Evolutionary conservation across 1,140 invertebrate genomes (phyloP), one percentile per base, ranked within the genome.

Genomic region (Cydia strobilella): DNA sequence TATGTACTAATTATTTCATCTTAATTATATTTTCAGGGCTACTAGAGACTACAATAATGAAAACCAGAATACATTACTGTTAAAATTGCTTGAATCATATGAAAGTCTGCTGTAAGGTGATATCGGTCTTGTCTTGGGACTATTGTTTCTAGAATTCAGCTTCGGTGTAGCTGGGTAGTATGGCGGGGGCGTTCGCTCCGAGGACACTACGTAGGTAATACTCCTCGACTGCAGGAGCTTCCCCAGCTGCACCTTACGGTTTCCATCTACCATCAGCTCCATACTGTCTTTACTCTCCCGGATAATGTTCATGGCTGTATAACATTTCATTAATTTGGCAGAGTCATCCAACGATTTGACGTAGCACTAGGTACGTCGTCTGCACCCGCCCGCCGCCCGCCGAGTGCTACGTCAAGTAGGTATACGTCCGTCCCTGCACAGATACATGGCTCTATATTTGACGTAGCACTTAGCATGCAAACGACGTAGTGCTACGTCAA

Each of bases 261-360:
- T 81, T 0, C 82, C 84, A 13, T 90, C 87, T 45, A 92, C 86
- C 76, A 86, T 80, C 12, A 92, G 75, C 23, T 90, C 82, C 82
- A 91, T 86, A 7, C 73, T 71, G 42, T 59, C 80, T 2, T 78
- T 69, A 65, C 75, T 45, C 63, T 87, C 86, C 63, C 83, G 84
- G 75, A 76, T 84, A 20, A 92, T 91, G 51, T 78, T 86, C 78
- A 92, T 87, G 45, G 90, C 90, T 92, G 72, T 0, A 83, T 45
- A 84, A 71, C 42, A 76, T 65, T 27, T 42, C 66, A 74, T 54
- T 51, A n/a, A n/a, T 48, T 15, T 48, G 10, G 12, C 5, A 12
- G 39, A 12, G 9, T 42, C 12, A 12, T n/a, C 35, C 35, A 3
- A 39, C 1, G 35, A 3, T 6, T 39, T 39, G 35, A 39, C 35